Evolutionary conservation across 2,888 invertebrate species (phyloP).

Genomic region (Hedya salicella): DNA sequence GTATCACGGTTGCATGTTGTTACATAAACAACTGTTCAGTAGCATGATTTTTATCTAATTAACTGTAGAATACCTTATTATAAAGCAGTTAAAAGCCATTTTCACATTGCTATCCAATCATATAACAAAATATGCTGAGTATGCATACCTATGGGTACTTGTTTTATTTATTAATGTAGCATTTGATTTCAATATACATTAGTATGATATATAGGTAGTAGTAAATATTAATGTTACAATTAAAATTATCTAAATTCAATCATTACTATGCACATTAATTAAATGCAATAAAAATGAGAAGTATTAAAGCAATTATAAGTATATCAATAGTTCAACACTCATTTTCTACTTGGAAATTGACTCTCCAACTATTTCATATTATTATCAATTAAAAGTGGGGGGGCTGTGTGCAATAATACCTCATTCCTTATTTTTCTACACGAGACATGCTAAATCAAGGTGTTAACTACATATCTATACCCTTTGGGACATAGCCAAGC

Average conservation of each 20-base stretch:
- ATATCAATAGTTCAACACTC: neutral
- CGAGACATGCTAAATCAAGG: no score
- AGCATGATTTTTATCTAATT: neutral
- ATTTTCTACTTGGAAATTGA: neutral
- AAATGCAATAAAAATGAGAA: neutral
- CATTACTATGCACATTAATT: neutral
- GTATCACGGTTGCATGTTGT: neutral
- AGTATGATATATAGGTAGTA: neutral
- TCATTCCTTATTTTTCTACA: no score
- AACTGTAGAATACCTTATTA: neutral
- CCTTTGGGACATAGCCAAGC: no score
- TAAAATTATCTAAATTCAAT: conserved; percentile 2
- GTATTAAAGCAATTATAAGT: no score
- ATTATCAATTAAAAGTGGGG: no score
- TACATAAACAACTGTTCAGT: neutral
- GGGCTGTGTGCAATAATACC: no score
- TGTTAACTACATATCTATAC: no score
- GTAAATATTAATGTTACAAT: neutral
- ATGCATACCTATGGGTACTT: neutral
- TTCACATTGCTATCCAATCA: neutral
- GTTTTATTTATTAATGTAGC: no score
- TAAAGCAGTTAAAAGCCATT: neutral
- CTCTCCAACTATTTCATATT: no score
- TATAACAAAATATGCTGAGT: neutral
- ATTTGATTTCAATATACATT: neutral